Percentiles rank a stretch among this genome's conserved stretches.
phyloP scores from a whole-genome alignment of 1,140 invertebrate genomes.

The Mactra quadrangularis region DNA sequence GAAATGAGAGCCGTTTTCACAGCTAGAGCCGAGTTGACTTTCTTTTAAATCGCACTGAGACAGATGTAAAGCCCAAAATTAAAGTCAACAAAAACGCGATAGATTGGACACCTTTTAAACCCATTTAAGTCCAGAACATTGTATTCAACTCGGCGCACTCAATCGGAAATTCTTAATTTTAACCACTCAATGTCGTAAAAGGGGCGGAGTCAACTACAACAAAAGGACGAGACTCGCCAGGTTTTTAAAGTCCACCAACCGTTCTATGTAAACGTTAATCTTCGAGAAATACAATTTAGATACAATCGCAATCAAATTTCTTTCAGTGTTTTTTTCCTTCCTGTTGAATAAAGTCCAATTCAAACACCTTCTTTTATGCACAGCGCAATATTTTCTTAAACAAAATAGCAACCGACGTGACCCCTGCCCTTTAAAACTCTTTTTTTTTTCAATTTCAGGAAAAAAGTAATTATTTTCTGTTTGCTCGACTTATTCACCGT shows the following conservation, averaged over 20 bases:
- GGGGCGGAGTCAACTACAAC: slow-evolving; percentile 17
- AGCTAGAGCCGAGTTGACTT: slow-evolving; percentile 4
- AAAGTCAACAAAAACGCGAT: slow-evolving; percentile 31
- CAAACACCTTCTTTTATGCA: no score
- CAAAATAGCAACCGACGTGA: no score
- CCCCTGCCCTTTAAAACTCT: no score
- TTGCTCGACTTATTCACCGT: no score
- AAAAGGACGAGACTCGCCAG: slow-evolving; percentile 1
- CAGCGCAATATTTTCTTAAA: no score
- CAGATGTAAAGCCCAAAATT: slow-evolving; percentile 28
- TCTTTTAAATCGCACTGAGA: background rate
- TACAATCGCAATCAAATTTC: slow-evolving; percentile 8
- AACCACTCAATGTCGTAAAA: slow-evolving; percentile 23
- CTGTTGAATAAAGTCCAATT: no score
- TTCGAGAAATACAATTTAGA: slow-evolving; percentile 44
- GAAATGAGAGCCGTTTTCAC: background rate
- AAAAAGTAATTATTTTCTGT: no score
- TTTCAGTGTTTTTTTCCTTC: slow-evolving; percentile 5
- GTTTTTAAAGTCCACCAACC: slow-evolving; percentile 9
- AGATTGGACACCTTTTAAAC: slow-evolving; percentile 45
- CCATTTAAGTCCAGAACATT: slow-evolving; percentile 21
- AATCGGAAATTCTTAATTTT: slow-evolving; percentile 46
- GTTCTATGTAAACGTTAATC: slow-evolving; percentile 21
- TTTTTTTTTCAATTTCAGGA: no score
- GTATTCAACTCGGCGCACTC: background rate